These are phyloP conservation scores for Hirtodrosophila duncani DNA, from an alignment of 2,888 invertebrate species.

Conservation along the genomic window DNA sequence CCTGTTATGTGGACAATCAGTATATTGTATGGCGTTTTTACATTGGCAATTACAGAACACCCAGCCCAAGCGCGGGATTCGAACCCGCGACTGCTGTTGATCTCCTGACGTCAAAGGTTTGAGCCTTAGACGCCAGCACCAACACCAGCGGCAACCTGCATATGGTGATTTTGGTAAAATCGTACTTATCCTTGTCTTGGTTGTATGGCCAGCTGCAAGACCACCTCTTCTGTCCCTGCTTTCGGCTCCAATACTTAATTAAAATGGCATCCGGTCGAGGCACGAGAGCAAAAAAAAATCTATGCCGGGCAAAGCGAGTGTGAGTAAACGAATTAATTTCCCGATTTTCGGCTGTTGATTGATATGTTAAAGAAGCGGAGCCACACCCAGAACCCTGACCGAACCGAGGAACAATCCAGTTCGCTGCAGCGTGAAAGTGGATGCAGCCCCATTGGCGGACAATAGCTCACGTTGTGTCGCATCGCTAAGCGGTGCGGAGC, in stretches of 20 bases:
- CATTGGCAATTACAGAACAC: too few species aligned
- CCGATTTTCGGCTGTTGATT: constrained; percentile 63
- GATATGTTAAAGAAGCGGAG: constrained; percentile 65
- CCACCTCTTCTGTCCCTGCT: constrained; percentile 32
- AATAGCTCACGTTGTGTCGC: constrained; percentile 52
- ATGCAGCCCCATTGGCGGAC: too few species aligned
- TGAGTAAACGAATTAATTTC: constrained; percentile 67
- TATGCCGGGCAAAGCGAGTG: constrained; percentile 29
- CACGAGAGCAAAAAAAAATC: constrained; percentile 22
- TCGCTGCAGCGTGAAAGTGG: constrained; percentile 60
- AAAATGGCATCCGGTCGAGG: constrained; percentile 59
- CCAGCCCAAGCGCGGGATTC: too few species aligned
- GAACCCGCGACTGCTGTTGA: too few species aligned
- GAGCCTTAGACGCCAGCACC: too few species aligned
- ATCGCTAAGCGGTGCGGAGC: constrained; percentile 30
- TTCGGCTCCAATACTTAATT: constrained; percentile 63
- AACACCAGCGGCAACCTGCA: too few species aligned
- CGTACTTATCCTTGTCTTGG: too few species aligned
- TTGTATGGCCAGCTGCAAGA: constrained; percentile 27
- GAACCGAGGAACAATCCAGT: constrained; percentile 53
- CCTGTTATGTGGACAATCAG: too few species aligned
- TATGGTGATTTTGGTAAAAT: too few species aligned
- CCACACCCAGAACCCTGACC: constrained; percentile 17
- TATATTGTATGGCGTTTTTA: too few species aligned
- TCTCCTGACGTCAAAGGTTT: too few species aligned